A percentile compares a stretch with the other conserved stretches of the same genome.
Conservation (phyloP, 2,888 invertebrate genomes). For the Orchesellides sinensis region DNA sequence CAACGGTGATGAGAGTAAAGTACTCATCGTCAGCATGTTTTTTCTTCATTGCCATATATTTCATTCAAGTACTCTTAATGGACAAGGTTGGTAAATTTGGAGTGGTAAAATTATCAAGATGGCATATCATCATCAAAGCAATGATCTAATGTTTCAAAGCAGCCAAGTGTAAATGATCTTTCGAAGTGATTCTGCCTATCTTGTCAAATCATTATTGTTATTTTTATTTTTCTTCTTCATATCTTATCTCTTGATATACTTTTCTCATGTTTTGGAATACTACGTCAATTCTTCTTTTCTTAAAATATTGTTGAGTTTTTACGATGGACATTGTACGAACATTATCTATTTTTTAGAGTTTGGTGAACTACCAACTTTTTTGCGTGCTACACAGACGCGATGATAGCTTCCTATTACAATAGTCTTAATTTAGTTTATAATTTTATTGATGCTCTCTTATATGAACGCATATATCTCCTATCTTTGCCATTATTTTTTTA, state of each 20-base stretch:
- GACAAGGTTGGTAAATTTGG: conserved; percentile 63
- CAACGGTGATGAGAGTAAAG: conserved; percentile 23
- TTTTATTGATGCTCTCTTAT: too few species aligned
- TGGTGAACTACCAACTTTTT: not conserved
- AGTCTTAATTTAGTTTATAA: too few species aligned
- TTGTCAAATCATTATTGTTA: conserved; percentile 60
- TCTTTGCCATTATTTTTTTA: too few species aligned
- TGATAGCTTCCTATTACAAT: not conserved
- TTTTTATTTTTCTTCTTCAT: conserved; percentile 51
- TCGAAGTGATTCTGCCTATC: conserved; percentile 55
- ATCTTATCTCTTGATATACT: not conserved
- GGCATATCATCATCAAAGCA: too few species aligned
- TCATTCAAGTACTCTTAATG: conserved; percentile 35
- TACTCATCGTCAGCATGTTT: too few species aligned
- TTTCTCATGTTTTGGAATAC: conserved; percentile 4
- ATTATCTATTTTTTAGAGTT: too few species aligned
- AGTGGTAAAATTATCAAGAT: conserved; percentile 70
- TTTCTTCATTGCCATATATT: not conserved
- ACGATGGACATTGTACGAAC: too few species aligned
- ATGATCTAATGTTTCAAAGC: conserved; percentile 68
- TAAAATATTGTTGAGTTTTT: not conserved
- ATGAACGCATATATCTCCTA: too few species aligned
- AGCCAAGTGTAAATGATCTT: conserved; percentile 72
- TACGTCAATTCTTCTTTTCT: not conserved
- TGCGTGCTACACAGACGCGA: not conserved